Base-by-base conservation (phyloP, 2,797 vertebrate species). In the Psittacula derbiana region DNA sequence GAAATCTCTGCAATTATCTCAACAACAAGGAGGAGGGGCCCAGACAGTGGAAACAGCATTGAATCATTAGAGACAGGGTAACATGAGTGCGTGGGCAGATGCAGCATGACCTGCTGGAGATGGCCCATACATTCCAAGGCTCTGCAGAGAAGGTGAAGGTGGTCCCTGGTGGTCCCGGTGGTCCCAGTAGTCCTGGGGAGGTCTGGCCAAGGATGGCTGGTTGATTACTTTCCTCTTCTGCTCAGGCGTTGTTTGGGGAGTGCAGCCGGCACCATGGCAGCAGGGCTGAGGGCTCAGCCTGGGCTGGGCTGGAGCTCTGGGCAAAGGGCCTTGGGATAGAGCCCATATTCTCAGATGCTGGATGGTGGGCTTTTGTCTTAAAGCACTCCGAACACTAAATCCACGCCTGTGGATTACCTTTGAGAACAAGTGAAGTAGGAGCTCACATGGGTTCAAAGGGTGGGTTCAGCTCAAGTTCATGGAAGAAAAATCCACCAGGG, bases 381-480 rank as follows among this genome's bases (percentile, higher is more conserved):
- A 0, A 1, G 76, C 27, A 10, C 82, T 92, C 85, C 4, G 18
- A 83, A 57, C n/a, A 24, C 28, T 16, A 88, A 91, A 75, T 83
- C 49, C 71, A 57, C 1, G 0, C 61, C 72, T 83, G 76, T 58
- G 92, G 73, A 84, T 95, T 92, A 88, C 71, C 62, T 84, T 33
- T 40, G 85, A 85, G 72, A 93, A 58, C 62, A 94, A 90, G 53
- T n/a, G 49, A 88, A 86, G 19, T 7, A 44, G 50, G 73, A 86
- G 66, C 86, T 92, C 93, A 92, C 8, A 20, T 90, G 73, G 73
- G 55, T 95, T 83, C 69, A 90, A 44, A 92, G 72, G 25, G 60
- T 80, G 69, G 49, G 93, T 94, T 97, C 96, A 95, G 41, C 49
- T 86, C 7, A 4, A 95, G 95, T 91, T 95, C 92, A 94, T 11